These are phyloP conservation scores for Tauraco hartlaubi DNA, from an alignment of 2,797 vertebrate genomes.

Conservation along the genomic window DNA sequence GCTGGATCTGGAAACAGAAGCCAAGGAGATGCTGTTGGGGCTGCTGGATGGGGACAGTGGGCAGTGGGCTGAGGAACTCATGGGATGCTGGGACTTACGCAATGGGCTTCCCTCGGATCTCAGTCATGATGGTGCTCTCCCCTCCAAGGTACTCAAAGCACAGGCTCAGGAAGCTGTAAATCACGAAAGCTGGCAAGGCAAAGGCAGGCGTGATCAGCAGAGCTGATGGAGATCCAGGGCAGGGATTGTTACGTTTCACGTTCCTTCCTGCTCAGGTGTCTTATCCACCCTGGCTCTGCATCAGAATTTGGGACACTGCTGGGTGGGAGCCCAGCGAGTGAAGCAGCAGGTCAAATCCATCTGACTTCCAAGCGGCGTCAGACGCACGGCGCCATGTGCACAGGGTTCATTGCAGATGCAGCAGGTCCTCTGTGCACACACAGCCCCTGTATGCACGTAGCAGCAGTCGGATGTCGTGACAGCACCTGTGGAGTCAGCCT, in stretches of 20 bases:
- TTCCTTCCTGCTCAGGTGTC: background rate
- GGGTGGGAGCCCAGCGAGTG: background rate
- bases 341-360: background rate
- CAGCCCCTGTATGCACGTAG: fast-evolving
- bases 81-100: constrained; percentile 80
- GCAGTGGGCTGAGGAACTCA: background rate
- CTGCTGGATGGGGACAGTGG: background rate
- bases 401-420: background rate
- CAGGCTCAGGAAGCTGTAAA: constrained; percentile 97
- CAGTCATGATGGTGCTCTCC: constrained; percentile 96
- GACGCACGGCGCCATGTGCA: fast-evolving
- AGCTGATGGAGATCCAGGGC: background rate
- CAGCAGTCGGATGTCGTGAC: background rate
- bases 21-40: fast-evolving
- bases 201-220: background rate
- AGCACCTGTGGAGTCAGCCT: background rate
- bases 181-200: constrained; percentile 91
- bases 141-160: constrained; percentile 98
- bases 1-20: constrained; percentile 85
- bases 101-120: constrained; percentile 95
- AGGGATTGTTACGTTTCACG: background rate
- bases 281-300: background rate
- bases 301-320: background rate
- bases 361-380: background rate
- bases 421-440: background rate